These are phyloP conservation scores for Lysandra coridon DNA, from an alignment of 2,888 invertebrate genomes.

Conservation along the genomic window DNA sequence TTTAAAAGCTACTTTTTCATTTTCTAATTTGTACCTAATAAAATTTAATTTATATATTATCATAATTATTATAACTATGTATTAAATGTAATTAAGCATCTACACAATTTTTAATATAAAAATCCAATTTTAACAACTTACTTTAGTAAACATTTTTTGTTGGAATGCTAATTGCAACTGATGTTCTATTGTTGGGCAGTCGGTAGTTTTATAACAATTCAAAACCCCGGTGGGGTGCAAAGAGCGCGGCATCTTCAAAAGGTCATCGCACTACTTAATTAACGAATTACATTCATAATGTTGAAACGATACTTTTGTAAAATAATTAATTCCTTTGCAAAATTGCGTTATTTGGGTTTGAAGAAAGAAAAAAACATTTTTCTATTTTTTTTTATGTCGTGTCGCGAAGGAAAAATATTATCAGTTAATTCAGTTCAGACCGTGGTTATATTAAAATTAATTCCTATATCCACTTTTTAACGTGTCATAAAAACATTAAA, in stretches of 20 bases:
- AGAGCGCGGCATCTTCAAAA: conserved; percentile 57
- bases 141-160: conserved; percentile 73
- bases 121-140: conserved; percentile 50
- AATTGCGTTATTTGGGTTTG: not conserved
- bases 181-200: conserved; percentile 66
- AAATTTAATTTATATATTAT: no score
- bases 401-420: no score
- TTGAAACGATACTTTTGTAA: conserved; percentile 38
- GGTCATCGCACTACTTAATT: conserved; percentile 68
- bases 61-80: no score
- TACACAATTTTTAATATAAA: conserved; percentile 6
- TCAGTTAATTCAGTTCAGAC: no score
- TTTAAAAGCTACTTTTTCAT: no score
- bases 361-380: no score
- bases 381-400: no score
- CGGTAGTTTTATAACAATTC: conserved; percentile 76
- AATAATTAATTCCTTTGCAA: not conserved
- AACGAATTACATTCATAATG: conserved; percentile 58
- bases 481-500: no score
- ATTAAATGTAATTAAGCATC: no score
- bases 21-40: no score
- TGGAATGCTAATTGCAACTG: conserved; percentile 69
- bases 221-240: conserved; percentile 69
- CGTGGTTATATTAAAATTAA: no score
- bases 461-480: no score